A percentile compares a stretch with the other conserved stretches of the same genome.
These are phyloP conservation scores for Spicauda simplicius DNA, from an alignment of 2,888 invertebrate genomes.

Conservation along the genomic window DNA sequence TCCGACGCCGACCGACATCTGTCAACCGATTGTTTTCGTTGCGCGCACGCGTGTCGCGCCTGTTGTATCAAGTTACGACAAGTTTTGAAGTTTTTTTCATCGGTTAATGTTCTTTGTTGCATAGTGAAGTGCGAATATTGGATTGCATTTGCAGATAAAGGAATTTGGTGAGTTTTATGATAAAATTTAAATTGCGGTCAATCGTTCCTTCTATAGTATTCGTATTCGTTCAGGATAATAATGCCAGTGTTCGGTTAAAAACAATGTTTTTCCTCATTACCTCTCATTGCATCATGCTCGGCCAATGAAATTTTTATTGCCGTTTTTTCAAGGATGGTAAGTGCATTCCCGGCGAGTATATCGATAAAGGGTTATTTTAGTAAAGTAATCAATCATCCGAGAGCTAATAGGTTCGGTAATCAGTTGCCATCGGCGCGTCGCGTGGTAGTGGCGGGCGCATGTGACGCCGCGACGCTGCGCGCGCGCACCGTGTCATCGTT, in stretches of 20 bases:
- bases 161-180: slow-evolving; percentile 64
- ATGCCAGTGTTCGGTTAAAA: slow-evolving; percentile 27
- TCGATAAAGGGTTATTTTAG: slow-evolving; percentile 28
- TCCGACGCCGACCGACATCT: slow-evolving; percentile 76
- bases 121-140: slow-evolving; percentile 68
- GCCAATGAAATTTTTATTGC: slow-evolving; percentile 23
- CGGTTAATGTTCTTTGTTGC: slow-evolving; percentile 54
- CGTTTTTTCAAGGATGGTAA: slow-evolving; percentile 13
- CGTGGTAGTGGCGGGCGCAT: slow-evolving; percentile 50
- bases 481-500: slow-evolving; percentile 82
- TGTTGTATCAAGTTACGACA: slow-evolving; percentile 75
- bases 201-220: background rate
- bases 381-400: slow-evolving; percentile 26
- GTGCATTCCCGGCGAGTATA: slow-evolving; percentile 2
- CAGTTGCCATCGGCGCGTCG: slow-evolving; percentile 44
- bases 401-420: slow-evolving; percentile 38
- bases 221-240: slow-evolving; percentile 23
- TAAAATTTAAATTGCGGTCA: slow-evolving; percentile 7
- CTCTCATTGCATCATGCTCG: slow-evolving; percentile 41
- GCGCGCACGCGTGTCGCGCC: slow-evolving; percentile 74
- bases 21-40: slow-evolving; percentile 75
- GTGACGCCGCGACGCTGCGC: slow-evolving; percentile 72
- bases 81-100: slow-evolving; percentile 62
- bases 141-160: slow-evolving; percentile 68
- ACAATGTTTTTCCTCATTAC: slow-evolving; percentile 43